Conservation (phyloP, 2,888 invertebrate species). For the Luperina testacea region DNA sequence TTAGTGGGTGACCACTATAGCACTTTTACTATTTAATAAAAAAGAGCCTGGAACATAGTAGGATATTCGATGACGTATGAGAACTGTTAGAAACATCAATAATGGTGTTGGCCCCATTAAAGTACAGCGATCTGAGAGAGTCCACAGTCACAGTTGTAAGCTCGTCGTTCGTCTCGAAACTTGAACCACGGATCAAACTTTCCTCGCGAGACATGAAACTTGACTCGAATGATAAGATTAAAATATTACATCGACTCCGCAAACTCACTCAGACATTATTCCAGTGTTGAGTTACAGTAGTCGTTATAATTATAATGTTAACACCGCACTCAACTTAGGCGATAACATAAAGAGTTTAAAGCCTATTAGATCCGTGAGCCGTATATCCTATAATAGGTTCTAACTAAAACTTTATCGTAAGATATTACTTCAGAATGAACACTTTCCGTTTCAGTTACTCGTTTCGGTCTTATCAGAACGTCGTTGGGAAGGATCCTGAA, state of each 20-base stretch:
- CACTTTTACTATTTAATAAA: neutral
- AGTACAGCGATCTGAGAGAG: slow-evolving; percentile 61
- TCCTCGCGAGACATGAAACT: slow-evolving; percentile 85
- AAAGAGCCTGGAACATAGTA: no score
- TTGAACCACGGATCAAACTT: slow-evolving; percentile 86
- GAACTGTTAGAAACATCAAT: slow-evolving; percentile 36
- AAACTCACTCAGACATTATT: slow-evolving; percentile 80
- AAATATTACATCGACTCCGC: slow-evolving; percentile 85
- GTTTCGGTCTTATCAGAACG: slow-evolving; percentile 64
- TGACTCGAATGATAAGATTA: slow-evolving; percentile 88
- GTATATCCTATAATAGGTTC: slow-evolving; percentile 66
- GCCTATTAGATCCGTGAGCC: slow-evolving; percentile 67
- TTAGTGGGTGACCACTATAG: no score
- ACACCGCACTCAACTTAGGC: slow-evolving; percentile 69
- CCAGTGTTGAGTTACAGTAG: slow-evolving; percentile 72
- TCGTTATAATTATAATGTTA: slow-evolving; percentile 74
- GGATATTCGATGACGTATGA: neutral
- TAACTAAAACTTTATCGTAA: slow-evolving; percentile 70
- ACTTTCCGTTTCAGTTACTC: slow-evolving; percentile 67
- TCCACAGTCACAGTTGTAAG: slow-evolving; percentile 80
- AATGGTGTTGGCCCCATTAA: slow-evolving; percentile 55
- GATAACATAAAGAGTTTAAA: slow-evolving; percentile 70
- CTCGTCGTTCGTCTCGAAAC: slow-evolving; percentile 80
- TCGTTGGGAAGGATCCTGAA: slow-evolving; percentile 61
- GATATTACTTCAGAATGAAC: slow-evolving; percentile 67